A percentile compares a stretch with the other conserved stretches of the same genome.
Conservation (phyloP, 2,113 vertebrate species). For the Labeo catla region DNA sequence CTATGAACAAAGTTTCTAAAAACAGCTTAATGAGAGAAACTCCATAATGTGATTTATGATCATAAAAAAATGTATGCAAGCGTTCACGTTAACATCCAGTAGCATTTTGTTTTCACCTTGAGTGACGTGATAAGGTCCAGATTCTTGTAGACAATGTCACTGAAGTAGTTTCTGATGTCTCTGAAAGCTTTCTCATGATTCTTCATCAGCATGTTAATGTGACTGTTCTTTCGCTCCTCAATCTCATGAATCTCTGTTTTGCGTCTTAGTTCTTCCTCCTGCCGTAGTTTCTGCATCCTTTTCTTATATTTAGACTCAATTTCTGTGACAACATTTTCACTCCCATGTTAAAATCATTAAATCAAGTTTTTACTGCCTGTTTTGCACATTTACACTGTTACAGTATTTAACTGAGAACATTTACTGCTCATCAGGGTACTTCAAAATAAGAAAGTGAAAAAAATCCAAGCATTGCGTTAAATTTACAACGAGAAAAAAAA, state of each 20-base stretch:
- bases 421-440: neutral
- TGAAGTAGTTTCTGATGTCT: slow-evolving; percentile 83
- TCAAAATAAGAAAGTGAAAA: neutral
- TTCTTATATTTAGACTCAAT: slow-evolving; percentile 78
- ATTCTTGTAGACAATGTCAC: slow-evolving; percentile 76
- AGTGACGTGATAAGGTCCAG: slow-evolving; percentile 78
- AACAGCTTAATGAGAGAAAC: neutral
- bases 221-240: slow-evolving; percentile 84
- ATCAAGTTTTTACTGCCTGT: neutral
- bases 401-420: neutral
- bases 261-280: slow-evolving; percentile 80
- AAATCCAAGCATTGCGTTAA: neutral
- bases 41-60: neutral
- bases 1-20: neutral
- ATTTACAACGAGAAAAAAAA: neutral
- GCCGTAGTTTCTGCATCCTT: slow-evolving; percentile 78
- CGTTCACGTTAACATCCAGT: neutral
- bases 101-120: slow-evolving; percentile 75
- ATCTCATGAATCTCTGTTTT: slow-evolving; percentile 80
- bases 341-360: neutral
- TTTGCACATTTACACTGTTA: neutral
- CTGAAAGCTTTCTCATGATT: slow-evolving; percentile 80
- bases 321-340: slow-evolving; percentile 71
- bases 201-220: slow-evolving; percentile 78
- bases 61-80: neutral